Evolutionary conservation across 2,113 vertebrate genomes (phyloP).

Genomic region (Grammomys dolichurus): DNA sequence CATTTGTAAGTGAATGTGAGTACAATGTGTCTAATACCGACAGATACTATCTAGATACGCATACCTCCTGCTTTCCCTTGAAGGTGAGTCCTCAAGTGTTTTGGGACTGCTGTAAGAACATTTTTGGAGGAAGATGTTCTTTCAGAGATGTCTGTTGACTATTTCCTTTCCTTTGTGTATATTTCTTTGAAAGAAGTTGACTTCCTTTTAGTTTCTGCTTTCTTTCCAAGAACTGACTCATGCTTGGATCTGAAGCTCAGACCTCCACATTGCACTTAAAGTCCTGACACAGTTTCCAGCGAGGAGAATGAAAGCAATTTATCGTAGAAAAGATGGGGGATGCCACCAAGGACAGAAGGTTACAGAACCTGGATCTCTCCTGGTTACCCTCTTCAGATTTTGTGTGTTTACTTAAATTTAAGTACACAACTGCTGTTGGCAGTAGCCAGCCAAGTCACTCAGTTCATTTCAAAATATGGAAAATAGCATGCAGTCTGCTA

Average conservation of each 20-base stretch:
- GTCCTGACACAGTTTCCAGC: conserved; percentile 60
- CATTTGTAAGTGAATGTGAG: not conserved
- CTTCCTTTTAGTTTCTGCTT: conserved; percentile 67
- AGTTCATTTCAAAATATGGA: not conserved
- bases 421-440: not conserved
- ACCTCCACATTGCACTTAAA: conserved; percentile 41
- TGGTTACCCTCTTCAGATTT: not conserved
- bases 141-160: conserved; percentile 47
- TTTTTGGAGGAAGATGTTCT: conserved; percentile 43
- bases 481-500: not conserved
- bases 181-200: conserved; percentile 56
- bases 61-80: not conserved
- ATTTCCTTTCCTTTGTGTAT: conserved; percentile 47
- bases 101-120: not conserved
- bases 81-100: conserved; percentile 10
- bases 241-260: conserved; percentile 33
- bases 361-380: not conserved
- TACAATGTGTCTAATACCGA: not conserved
- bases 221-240: conserved; percentile 59
- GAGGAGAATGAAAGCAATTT: conserved; percentile 55
- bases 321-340: conserved; percentile 13
- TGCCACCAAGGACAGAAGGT: conserved; percentile 17
- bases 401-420: not conserved
- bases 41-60: not conserved
- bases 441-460: not conserved